A percentile compares a stretch with the other conserved stretches of the same genome.
phyloP scores from a whole-genome alignment of 2,113 vertebrate genomes.

The Cercocebus atys region DNA sequence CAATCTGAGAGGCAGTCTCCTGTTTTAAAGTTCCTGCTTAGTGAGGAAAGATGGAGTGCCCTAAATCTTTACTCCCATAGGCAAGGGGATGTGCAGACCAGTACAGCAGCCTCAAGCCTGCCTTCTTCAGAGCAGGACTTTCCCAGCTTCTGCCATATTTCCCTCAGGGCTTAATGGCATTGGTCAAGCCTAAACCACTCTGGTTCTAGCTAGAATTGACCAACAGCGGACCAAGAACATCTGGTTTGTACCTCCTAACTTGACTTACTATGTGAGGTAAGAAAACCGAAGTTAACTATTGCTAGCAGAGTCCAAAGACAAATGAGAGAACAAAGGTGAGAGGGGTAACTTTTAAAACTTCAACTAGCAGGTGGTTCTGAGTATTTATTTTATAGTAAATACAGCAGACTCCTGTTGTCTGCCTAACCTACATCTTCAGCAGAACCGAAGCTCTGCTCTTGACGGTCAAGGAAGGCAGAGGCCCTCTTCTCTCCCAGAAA shows the following conservation, averaged over 20 bases:
- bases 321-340: background rate
- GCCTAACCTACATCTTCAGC: background rate
- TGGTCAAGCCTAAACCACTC: background rate
- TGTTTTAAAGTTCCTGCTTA: background rate
- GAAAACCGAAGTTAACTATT: background rate
- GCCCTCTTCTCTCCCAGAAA: background rate
- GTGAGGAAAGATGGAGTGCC: background rate
- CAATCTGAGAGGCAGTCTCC: background rate
- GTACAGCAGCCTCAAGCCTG: background rate
- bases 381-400: background rate
- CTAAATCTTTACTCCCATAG: background rate
- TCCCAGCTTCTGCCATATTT: background rate
- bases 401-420: background rate
- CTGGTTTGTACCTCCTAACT: background rate
- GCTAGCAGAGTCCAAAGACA: background rate
- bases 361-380: background rate
- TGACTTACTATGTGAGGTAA: background rate
- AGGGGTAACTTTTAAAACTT: background rate
- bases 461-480: background rate
- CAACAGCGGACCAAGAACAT: background rate
- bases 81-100: background rate
- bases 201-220: background rate
- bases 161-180: background rate
- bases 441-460: background rate
- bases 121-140: background rate